Conservation (phyloP, 2,888 invertebrate genomes). For the Philereme transversata region DNA sequence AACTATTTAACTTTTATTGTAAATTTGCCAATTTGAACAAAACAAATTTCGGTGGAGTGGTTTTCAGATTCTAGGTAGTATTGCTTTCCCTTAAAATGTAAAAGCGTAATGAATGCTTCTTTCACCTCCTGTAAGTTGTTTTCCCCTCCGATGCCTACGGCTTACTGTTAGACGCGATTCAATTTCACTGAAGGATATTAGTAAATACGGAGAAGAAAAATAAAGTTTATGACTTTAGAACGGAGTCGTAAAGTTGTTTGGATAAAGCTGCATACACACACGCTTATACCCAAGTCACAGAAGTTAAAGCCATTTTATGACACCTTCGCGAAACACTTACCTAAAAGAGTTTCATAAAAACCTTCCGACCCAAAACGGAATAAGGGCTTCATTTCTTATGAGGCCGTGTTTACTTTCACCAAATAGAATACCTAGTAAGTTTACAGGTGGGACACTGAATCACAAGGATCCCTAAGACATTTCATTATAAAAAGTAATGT, state of each 20-base stretch:
- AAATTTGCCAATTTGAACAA: conserved; percentile 5
- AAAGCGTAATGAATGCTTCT: conserved; percentile 1
- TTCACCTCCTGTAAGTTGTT: conserved; percentile 3
- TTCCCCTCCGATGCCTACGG: conserved; percentile 22
- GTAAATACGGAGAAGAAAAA: conserved; percentile 25
- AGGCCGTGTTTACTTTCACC: no score
- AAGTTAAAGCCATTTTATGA: conserved; percentile 12
- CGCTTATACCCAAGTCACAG: conserved; percentile 9
- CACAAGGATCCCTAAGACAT: no score
- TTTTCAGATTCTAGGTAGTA: background rate
- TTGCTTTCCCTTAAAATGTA: background rate
- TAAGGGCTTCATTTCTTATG: no score
- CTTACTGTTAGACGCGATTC: conserved; percentile 19
- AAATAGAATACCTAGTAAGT: no score
- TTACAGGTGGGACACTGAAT: no score
- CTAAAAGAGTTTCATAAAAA: conserved; percentile 1
- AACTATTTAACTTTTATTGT: conserved; percentile 13
- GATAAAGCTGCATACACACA: conserved; percentile 26
- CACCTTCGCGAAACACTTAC: conserved; percentile 14
- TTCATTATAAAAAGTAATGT: no score
- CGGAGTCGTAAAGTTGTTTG: conserved; percentile 38
- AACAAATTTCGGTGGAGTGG: conserved; percentile 4
- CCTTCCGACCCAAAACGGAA: no score
- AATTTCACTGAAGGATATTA: conserved; percentile 25
- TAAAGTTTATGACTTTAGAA: conserved; percentile 33